Conservation (phyloP, 2,113 vertebrate genomes). For the Saccopteryx leptura region DNA sequence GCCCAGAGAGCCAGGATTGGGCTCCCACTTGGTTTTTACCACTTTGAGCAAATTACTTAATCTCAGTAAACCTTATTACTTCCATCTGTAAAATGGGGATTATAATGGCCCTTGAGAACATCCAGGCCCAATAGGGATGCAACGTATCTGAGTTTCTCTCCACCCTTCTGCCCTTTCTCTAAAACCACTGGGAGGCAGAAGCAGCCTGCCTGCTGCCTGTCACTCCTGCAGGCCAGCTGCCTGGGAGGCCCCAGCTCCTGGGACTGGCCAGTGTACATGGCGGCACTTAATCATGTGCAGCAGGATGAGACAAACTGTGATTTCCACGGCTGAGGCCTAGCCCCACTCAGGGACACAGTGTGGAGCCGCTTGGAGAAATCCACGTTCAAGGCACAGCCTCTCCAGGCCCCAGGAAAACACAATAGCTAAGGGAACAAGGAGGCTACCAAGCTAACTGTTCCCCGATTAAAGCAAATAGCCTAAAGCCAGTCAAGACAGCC, state of each 20-base stretch:
- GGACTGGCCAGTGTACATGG: neutral
- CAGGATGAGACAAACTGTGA: slow-evolving; percentile 64
- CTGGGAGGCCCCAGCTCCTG: neutral
- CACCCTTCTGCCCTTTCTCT: neutral
- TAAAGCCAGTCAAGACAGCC: neutral
- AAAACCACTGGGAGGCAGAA: neutral
- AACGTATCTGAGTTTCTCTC: neutral
- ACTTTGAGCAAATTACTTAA: slow-evolving; percentile 28
- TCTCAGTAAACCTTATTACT: slow-evolving; percentile 54
- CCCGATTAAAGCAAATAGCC: slow-evolving; percentile 54
- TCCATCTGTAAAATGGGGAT: slow-evolving; percentile 66
- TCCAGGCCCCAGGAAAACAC: slow-evolving; percentile 20
- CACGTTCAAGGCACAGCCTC: slow-evolving; percentile 40
- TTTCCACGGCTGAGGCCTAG: slow-evolving; percentile 59
- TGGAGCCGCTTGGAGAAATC: slow-evolving; percentile 58
- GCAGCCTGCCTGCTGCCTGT: neutral
- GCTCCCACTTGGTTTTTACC: slow-evolving; percentile 18
- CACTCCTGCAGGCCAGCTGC: neutral
- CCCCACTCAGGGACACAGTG: slow-evolving; percentile 59
- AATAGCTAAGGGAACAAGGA: slow-evolving; percentile 40
- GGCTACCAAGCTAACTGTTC: slow-evolving; percentile 54
- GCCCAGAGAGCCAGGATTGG: neutral
- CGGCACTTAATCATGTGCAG: neutral
- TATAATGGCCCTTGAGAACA: slow-evolving; percentile 16
- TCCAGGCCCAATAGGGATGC: neutral